Base-by-base conservation (phyloP, 2,797 vertebrate genomes). In the Sebastes reedi region DNA sequence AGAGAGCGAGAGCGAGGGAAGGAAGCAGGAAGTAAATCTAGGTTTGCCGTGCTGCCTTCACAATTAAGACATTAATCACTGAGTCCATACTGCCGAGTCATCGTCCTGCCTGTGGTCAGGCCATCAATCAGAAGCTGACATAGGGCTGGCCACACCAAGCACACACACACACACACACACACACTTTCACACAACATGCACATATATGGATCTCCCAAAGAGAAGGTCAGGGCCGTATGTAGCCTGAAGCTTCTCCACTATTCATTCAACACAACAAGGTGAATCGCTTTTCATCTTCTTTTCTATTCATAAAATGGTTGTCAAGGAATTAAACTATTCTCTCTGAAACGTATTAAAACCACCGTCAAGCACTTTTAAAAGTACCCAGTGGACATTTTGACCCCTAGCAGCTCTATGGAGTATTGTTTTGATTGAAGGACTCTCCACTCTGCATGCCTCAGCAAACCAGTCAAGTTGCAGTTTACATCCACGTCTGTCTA, bases 51-150 rank as follows among this genome's bases (percentile, higher is more conserved):
- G 76, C 91, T 88, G 91, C 89, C 84, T 93, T 83, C 86, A 92
- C 94, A 95, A 95, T 95, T 92, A 93, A 94, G 93, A 92, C 95
- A 95, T 96, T 95, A 92, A 95, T 96, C 95, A 95, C 88, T 36
- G 61, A 81, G 81, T 84, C 87, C 77, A 91, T 88, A 88, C 75
- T 95, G 95, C 92, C 18, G 92, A 95, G 88, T 95, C 94, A 95
- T 94, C 90, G 58, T 87, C 73, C 91, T 92, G 93, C 91, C 90
- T 74, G 83, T 81, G 88, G 92, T 90, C 85, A 89, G 85, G 62
- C 81, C 85, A 95, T 95, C 93, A 90, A 93, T 95, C 93, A 93
- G 68, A 50, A 12, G 9, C 77, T 84, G 92, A 89, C 89, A 83
- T n/a, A 50, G 30, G 82, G 79, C 82, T 50, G 79, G 87, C 75